A percentile compares a stretch with the other conserved stretches of the same genome.
These are phyloP conservation scores for Anseranas semipalmata DNA, from an alignment of 2,113 vertebrate genomes.

Conservation along the genomic window DNA sequence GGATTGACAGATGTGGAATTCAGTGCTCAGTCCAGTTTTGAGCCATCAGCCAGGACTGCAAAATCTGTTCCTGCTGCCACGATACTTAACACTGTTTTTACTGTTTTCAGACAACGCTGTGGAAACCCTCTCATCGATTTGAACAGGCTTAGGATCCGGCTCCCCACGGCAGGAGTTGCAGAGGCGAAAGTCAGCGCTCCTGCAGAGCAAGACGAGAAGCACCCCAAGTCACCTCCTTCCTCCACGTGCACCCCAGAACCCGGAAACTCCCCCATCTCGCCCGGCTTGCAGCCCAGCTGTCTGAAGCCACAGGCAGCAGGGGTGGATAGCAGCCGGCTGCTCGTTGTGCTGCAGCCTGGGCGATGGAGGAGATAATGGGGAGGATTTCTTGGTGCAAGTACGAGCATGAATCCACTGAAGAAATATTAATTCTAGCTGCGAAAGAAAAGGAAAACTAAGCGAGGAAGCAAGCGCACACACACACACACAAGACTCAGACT, in stretches of 20 bases:
- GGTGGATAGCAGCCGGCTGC: conserved; percentile 14
- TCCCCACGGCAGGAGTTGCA: neutral
- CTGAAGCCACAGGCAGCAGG: neutral
- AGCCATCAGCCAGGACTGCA: neutral
- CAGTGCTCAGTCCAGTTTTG: neutral
- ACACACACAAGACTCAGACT: neutral
- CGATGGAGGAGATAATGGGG: neutral
- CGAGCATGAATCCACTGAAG: conserved; percentile 18
- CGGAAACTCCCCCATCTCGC: neutral
- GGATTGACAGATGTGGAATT: neutral
- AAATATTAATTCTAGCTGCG: neutral
- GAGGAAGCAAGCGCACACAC: neutral
- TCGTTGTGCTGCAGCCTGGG: neutral
- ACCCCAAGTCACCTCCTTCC: neutral
- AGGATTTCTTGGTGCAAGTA: conserved; percentile 7
- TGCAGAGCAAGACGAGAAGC: neutral
- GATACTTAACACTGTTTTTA: neutral
- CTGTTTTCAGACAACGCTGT: neutral
- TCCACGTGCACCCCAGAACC: neutral
- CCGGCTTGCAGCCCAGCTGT: neutral
- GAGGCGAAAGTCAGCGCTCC: accelerated
- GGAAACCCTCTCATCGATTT: neutral
- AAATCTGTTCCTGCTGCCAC: neutral
- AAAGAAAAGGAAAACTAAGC: neutral
- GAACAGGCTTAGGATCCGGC: neutral